Evolutionary conservation across 2,888 invertebrate species (phyloP), one percentile per base, ranked within the genome.

Genomic region (Marasmarcha lunaedactyla): DNA sequence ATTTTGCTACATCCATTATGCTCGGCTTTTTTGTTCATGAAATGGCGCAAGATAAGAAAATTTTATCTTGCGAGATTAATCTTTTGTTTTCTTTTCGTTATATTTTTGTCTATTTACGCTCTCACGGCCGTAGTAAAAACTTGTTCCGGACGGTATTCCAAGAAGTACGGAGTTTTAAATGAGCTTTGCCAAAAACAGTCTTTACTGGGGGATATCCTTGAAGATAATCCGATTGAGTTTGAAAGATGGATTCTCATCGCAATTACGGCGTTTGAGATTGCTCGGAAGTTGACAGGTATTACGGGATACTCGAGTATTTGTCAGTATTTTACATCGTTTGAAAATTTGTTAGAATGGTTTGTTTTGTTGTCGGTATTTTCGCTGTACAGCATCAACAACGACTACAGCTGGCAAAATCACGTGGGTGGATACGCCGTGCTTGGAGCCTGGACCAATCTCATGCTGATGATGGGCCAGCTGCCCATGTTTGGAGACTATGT

Each of bases 401-500:
- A 91, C 37, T 92, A 92, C 57, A 88, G 89, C 35, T 94, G 94
- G 91, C 94, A 94, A 57, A 93, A 92, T 57, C 93, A 94, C 57
- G 88, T 94, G 1, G 94, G 93, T 0, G 94, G 94, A 0, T 92
- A 94, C 58, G 92, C 93, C 0, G 92, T 94, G 0, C 74, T 94
- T 1, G 89, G 93, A 30, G 93, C 92, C 9, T 94, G 94, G 94
- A 92, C 92, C 1, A 93, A 94, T 66, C 83, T 94, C 12, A 93
- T 94, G 93, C 63, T 93, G 38, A 92, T 94, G 91, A 90, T 95
- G 62, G 95, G 95, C 2, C 93, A 94, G 55, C 72, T 95, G 36
- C 95, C 95, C 0, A 88, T 93, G 65, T 93, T 95, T 55, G 95
- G 94, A 33, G 91, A 94, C 20, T 95, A 95, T 59, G 94, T 95